Evolutionary conservation across 2,888 invertebrate species (phyloP), one percentile per base, ranked within the genome.

Genomic region (Eilema depressum): DNA sequence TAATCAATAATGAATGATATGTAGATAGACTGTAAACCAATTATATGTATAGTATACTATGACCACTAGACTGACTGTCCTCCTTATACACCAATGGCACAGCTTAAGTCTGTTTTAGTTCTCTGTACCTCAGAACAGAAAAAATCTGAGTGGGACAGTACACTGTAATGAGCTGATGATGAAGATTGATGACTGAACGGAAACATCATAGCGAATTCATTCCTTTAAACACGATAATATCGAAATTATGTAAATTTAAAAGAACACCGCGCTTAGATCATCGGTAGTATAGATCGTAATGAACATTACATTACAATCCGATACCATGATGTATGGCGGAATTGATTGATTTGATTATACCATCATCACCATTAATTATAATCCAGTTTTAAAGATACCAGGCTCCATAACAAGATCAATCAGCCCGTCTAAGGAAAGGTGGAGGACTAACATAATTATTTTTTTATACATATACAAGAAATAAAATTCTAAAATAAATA

Each of bases 371-470:
- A 53, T 53, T 53, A 47, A 47, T 47, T 47, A 20, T 20, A 47
- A 47, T 47, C 47, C 47, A 53, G 53, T n/a, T 53, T 53, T 53
- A 53, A n/a, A 53, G 53, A n/a, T n/a, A 53, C 10, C 53, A 53
- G n/a, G n/a, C 53, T 53, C 53, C n/a, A 53, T 53, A 53, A 53
- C n/a, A 53, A 53, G 53, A 53, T n/a, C 66, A 70, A 30, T 53
- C 53, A 53, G 53, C 10, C 10, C n/a, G 53, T n/a, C 20, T 2
- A 53, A n/a, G n/a, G 53, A n/a, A 20, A 47, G 47, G 20, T 47
- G 41, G 17, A 41, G 33, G n/a, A n/a, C n/a, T n/a, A n/a, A n/a
- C n/a, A n/a, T n/a, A n/a, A n/a, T n/a, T n/a, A n/a, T n/a, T n/a
- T n/a, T n/a, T n/a, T n/a, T n/a, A n/a, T n/a, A 3, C 1, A 37